These are phyloP conservation scores for Thaumetopoea pityocampa DNA, from an alignment of 1,140 invertebrate species.

Conservation along the genomic window DNA sequence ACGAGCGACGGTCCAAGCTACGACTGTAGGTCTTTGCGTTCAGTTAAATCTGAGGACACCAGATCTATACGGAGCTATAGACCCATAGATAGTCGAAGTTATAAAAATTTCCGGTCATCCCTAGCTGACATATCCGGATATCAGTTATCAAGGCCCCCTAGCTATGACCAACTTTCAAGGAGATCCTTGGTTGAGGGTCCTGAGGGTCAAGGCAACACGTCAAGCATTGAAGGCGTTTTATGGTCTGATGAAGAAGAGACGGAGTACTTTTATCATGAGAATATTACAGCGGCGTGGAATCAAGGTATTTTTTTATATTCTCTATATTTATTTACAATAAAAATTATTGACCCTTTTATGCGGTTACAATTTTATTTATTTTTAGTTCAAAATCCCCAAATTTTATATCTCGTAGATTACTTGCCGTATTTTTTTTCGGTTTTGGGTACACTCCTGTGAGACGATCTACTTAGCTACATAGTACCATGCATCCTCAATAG, in stretches of 20 bases:
- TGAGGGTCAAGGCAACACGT: constrained; percentile 61
- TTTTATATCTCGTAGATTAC: no score
- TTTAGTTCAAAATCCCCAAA: no score
- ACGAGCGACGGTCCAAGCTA: constrained; percentile 49
- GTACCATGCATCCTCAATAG: no score
- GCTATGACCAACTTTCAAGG: constrained; percentile 61
- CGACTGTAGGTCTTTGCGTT: constrained; percentile 54
- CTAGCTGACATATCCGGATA: constrained; percentile 53
- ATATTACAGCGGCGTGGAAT: constrained; percentile 67
- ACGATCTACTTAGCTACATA: no score
- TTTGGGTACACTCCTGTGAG: no score
- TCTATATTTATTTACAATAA: no score
- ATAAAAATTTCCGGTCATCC: constrained; percentile 63
- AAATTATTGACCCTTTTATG: no score
- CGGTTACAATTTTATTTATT: no score
- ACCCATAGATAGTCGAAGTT: constrained; percentile 62
- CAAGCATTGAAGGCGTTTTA: constrained; percentile 71
- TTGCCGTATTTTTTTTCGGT: no score
- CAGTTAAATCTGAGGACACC: constrained; percentile 53
- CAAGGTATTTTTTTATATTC: constrained; percentile 48
- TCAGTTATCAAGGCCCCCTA: constrained; percentile 55
- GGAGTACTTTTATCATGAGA: constrained; percentile 72
- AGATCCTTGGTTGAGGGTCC: constrained; percentile 52
- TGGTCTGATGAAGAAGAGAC: constrained; percentile 75
- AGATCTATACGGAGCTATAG: constrained; percentile 50